Base-by-base conservation (phyloP, 2,113 vertebrate genomes). In the Elanoides forficatus region DNA sequence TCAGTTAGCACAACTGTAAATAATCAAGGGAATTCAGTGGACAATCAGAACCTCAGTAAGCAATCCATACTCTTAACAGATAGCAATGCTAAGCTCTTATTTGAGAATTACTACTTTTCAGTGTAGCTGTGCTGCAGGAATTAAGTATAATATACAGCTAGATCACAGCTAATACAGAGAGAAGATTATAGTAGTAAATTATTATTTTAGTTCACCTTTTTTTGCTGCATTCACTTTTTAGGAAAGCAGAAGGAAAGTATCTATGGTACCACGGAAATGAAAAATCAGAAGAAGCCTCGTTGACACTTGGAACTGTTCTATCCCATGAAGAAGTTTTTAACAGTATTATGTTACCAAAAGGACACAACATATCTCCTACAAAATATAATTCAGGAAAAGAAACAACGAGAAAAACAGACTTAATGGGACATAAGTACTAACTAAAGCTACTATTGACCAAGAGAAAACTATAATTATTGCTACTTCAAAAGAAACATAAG, bases 211-310 rank as follows among this genome's bases (percentile, higher is more conserved):
- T 30, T 73, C 11, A 34, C 10, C 1, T 42, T 52, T 47, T 71
- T 63, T 55, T 50, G 11, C 6, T 88, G 23, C 10, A 32, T 50
- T 84, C 10, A 40, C 10, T 66, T 86, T 38, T 26, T 26, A 63
- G 38, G 25, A 67, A 83, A 68, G 45, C 13, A 75, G 36, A 86
- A 79, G 5, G 30, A 85, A 92, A 75, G 15, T 19, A 72, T 52
- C 27, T 38, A 50, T 0, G 3, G 22, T 36, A 53, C 11, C 6
- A 82, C 1, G 7, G 29, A 70, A 55, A 63, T 6, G 29, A 70
- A 55, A 63, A 86, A 17, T 21, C n/a, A 60, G 42, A 60, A 66
- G 19, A 83, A 72, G 1, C 13, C 15, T 68, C 1, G 0, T 36
- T 34, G 52, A 11, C 40, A 50, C 40, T 62, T 56, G 7, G 25